Base-by-base conservation (phyloP, 2,888 invertebrate species). In the Zygaena filipendulae region DNA sequence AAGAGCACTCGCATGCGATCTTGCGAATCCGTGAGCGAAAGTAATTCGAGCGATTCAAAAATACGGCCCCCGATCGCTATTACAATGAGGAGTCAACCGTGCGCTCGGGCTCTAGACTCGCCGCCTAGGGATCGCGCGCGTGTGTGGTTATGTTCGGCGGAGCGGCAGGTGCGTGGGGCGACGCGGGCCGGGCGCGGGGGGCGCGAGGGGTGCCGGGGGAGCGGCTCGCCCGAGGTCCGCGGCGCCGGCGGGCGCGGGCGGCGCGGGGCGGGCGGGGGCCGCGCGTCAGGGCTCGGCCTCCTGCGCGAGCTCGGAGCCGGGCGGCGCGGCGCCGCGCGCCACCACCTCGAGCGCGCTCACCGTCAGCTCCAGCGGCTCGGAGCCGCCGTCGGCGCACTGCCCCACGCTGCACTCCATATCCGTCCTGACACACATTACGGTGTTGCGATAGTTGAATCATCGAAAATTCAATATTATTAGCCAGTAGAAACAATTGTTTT, bases 381-480 rank as follows among this genome's bases (percentile, higher is more conserved):
- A 39, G 2, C 61, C 54, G 4, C 5, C 4, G 4, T 16, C 47
- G 8, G 42, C 35, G 29, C 64, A 68, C 2, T 72, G 60, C 1
- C 70, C 77, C n/a, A 79, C 77, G 43, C 77, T 79, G 59, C 71
- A 69, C 37, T 79, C 79, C 77, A 79, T 75, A 29, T 79, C 77
- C 37, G 75, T 70, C 19, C 77, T 79, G 47, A 0, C 16, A 16
- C 16, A 16, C 16, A 4, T 16, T 16, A 16, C 16, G n/a, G 21
- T 25, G 12, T n/a, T n/a, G n/a, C n/a, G n/a, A n/a, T n/a, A n/a
- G n/a, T n/a, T n/a, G n/a, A n/a, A n/a, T n/a, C n/a, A n/a, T n/a
- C n/a, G n/a, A n/a, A n/a, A n/a, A n/a, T n/a, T n/a, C n/a, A n/a
- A n/a, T n/a, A n/a, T n/a, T n/a, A n/a, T n/a, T n/a, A n/a, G n/a